Percentiles rank a stretch among this genome's conserved stretches.
Evolutionary conservation across 64 coral and sea anemone species (phyloP).

Genomic region (Pocillopora damicornis): DNA sequence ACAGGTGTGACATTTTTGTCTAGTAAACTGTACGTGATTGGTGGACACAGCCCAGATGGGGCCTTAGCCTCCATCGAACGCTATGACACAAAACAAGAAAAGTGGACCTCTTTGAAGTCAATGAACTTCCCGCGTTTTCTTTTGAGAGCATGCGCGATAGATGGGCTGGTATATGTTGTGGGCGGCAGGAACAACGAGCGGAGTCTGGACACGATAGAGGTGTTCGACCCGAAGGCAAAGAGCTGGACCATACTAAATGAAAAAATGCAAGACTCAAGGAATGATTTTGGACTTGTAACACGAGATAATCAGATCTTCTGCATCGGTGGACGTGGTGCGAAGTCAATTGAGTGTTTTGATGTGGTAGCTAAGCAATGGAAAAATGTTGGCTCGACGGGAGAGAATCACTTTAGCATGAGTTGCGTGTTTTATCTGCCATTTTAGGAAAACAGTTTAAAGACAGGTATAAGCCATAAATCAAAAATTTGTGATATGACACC

Average conservation of each 20-base stretch:
- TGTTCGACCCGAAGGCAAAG: conserved; percentile 45
- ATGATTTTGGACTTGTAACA: conserved; percentile 53
- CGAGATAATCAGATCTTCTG: conserved; percentile 35
- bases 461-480: background rate
- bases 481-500: background rate
- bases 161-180: conserved; percentile 51
- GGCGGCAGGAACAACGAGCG: conserved; percentile 80
- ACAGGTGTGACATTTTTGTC: conserved; percentile 53
- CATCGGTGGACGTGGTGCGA: conserved; percentile 48
- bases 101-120: conserved; percentile 61
- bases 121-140: conserved; percentile 65
- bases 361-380: conserved; percentile 23
- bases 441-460: background rate
- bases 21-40: conserved; percentile 76
- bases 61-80: conserved; percentile 66
- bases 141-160: conserved; percentile 37
- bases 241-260: conserved; percentile 2
- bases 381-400: conserved; percentile 38
- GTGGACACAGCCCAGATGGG: conserved; percentile 68
- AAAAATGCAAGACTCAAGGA: conserved; percentile 31
- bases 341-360: conserved; percentile 35
- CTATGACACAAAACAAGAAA: conserved; percentile 62
- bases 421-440: conserved; percentile 44
- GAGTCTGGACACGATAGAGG: conserved; percentile 60
- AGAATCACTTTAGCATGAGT: conserved; percentile 51